A percentile compares a stretch with the other conserved stretches of the same genome.
phyloP scores from a whole-genome alignment of 2,888 invertebrate genomes.

The Xestia rhomboidea region DNA sequence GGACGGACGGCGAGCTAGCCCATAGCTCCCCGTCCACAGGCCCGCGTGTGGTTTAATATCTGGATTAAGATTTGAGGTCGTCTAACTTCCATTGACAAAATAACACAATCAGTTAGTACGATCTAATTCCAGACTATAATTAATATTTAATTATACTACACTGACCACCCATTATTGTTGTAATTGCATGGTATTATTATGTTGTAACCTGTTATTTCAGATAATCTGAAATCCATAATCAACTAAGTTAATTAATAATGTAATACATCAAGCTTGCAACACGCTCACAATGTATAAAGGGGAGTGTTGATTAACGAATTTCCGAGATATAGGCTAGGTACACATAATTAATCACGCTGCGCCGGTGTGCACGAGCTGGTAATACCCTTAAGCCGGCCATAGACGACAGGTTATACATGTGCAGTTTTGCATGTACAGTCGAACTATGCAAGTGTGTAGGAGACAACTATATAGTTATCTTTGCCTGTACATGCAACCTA shows the following conservation, averaged over 20 bases:
- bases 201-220: neutral
- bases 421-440: neutral
- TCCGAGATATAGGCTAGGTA: constrained; percentile 19
- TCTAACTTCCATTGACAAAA: no score
- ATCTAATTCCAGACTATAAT: no score
- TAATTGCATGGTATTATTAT: no score
- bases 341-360: constrained; percentile 45
- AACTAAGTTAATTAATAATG: constrained; percentile 3
- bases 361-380: constrained; percentile 3
- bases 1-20: no score
- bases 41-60: no score
- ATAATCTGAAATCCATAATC: constrained; percentile 18
- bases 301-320: constrained; percentile 38
- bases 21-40: no score
- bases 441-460: neutral
- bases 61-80: no score
- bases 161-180: no score
- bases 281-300: constrained; percentile 16
- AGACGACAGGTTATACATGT: neutral
- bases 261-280: constrained; percentile 3
- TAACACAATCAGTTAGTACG: no score
- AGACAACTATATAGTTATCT: no score
- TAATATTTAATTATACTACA: no score
- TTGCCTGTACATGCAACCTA: no score
- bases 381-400: constrained; percentile 1